Conservation (phyloP, 64 coral and sea anemone genomes). For the Montipora efflorescens region DNA sequence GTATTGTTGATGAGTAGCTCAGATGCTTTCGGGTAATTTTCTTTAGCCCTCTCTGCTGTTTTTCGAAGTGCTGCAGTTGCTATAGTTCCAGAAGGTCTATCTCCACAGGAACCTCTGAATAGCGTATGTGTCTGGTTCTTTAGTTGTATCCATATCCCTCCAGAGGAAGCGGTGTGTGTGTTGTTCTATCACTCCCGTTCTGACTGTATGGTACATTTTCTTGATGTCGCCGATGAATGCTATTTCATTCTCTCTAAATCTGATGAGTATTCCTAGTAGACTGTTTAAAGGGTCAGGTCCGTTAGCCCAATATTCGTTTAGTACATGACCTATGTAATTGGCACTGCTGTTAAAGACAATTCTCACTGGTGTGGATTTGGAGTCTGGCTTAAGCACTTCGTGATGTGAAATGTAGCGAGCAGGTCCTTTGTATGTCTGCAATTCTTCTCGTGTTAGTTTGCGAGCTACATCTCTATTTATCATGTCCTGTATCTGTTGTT, state of each 20-base stretch:
- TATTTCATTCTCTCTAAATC: slow-evolving; percentile 27
- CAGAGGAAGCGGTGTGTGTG: slow-evolving; percentile 22
- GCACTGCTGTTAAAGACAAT: slow-evolving; percentile 53
- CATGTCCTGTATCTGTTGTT: neutral
- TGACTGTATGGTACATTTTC: slow-evolving; percentile 47
- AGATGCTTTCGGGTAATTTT: no score
- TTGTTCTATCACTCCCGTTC: neutral
- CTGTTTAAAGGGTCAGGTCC: slow-evolving; percentile 44
- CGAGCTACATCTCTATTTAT: slow-evolving; percentile 8
- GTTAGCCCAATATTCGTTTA: slow-evolving; percentile 41
- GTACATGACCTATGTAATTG: neutral
- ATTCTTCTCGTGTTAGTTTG: neutral
- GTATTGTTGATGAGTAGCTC: no score
- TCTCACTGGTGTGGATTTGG: neutral
- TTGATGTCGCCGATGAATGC: neutral
- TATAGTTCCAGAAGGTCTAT: slow-evolving; percentile 6
- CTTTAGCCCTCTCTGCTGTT: neutral
- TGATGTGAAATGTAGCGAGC: slow-evolving; percentile 24
- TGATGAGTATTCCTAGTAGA: slow-evolving; percentile 14
- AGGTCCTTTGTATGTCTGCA: neutral
- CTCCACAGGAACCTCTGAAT: slow-evolving; percentile 23
- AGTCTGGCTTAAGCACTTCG: slow-evolving; percentile 28
- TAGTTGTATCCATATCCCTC: slow-evolving; percentile 14
- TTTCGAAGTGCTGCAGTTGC: slow-evolving; percentile 26
- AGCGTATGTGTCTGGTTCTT: slow-evolving; percentile 22